Evolutionary conservation across 2,888 invertebrate genomes (phyloP), one percentile per base, ranked within the genome.

Genomic region (Caenorhabditis angaria): DNA sequence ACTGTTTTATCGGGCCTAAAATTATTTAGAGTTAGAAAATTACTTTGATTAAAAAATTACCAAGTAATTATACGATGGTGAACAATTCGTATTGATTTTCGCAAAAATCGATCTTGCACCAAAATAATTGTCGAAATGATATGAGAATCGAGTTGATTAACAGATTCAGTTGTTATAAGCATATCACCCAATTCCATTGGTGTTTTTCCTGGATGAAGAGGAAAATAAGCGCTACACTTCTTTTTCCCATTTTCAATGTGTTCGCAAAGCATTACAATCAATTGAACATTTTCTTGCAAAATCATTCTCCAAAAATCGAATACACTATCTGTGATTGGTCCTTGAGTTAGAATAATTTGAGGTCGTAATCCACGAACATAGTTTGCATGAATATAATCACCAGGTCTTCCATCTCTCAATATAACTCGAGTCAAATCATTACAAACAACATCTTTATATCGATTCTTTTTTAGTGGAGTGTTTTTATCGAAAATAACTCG

Each of bases 311-410:
- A 73, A 53, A 73, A 65, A 51, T 73, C 73, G 14, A 29, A 18
- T n/a, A 58, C 3, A 35, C 50, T 65, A n/a, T 69, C 73, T 25
- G 57, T 64, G 2, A 65, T n/a, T 0, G 73, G 76, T 32, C 76
- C 76, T 35, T 73, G 73, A 2, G 73, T 73, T 14, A 68, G 47
- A 54, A 73, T 73, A 29, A 60, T 63, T 14, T 25, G 8, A 4
- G 65, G 62, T 27, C 55, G 56, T 2, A 62, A 5, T 4, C 69
- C 65, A 27, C 51, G 58, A 22, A 81, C 68, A 59, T 80, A 81
- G 57, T 80, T 80, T 8, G 80, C 80, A 53, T 80, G 80, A 35
- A 80, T 80, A 54, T 80, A 80, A 59, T 80, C 80, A 25, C 67
- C 62, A 5, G 68, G 64, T 10, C 64, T 63, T 12, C 72, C 72